Evolutionary conservation across 2,888 invertebrate genomes (phyloP).

Genomic region (Arge pagana): DNA sequence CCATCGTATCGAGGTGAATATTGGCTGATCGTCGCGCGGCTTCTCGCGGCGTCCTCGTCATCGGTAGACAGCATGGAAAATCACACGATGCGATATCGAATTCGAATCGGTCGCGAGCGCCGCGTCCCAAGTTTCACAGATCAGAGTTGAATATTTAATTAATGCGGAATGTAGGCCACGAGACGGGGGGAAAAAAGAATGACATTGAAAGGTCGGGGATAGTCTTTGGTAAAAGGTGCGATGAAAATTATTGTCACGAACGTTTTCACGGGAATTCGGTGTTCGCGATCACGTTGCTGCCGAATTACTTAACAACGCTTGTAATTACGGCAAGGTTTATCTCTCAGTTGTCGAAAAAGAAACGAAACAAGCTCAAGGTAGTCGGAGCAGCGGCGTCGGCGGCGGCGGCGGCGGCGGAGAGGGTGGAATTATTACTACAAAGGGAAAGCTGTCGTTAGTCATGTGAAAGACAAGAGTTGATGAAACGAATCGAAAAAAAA

Average conservation of each 20-base stretch:
- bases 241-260: too few species aligned
- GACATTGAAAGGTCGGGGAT: not conserved
- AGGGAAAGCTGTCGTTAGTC: slow-evolving; percentile 23
- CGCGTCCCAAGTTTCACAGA: too few species aligned
- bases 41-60: too few species aligned
- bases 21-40: too few species aligned
- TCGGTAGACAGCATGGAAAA: too few species aligned
- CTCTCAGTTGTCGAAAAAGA: slow-evolving; percentile 22
- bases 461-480: slow-evolving; percentile 15
- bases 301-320: slow-evolving; percentile 12
- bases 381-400: not conserved
- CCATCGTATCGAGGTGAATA: too few species aligned
- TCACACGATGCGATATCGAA: too few species aligned
- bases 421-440: slow-evolving; percentile 26
- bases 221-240: not conserved
- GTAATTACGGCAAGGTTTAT: slow-evolving; percentile 26
- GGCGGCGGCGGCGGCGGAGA: slow-evolving; percentile 8
- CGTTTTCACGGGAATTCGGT: too few species aligned
- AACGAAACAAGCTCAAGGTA: slow-evolving; percentile 22
- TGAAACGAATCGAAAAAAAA: slow-evolving; percentile 14
- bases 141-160: not conserved
- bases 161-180: not conserved
- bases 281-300: not conserved
- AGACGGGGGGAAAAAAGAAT: not conserved
- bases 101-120: too few species aligned